Conservation (phyloP, 1,140 invertebrate species). For the Panonychus citri region DNA sequence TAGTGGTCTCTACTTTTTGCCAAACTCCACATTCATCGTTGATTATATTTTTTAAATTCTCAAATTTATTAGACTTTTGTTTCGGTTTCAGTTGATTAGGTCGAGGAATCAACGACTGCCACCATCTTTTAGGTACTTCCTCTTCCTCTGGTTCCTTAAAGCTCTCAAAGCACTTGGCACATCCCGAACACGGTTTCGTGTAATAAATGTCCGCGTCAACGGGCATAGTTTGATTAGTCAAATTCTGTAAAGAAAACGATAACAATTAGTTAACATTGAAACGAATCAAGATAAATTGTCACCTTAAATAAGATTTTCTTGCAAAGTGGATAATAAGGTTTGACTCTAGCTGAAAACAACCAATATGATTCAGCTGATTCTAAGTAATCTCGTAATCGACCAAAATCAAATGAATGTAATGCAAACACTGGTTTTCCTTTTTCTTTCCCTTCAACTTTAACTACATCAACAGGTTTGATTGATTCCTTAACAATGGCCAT, state of each 20-base stretch:
- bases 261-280: too few species aligned
- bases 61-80: background rate
- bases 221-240: background rate
- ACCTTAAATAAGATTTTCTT: background rate
- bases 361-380: background rate
- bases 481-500: slow-evolving; percentile 53
- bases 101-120: slow-evolving; percentile 7
- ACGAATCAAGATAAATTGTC: too few species aligned
- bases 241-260: too few species aligned
- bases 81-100: background rate
- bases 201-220: slow-evolving; percentile 40
- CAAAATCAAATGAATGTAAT: slow-evolving; percentile 49
- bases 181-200: slow-evolving; percentile 53
- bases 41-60: background rate
- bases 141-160: background rate
- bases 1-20: background rate
- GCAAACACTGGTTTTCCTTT: slow-evolving; percentile 49
- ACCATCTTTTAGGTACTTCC: slow-evolving; percentile 2
- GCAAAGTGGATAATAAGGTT: background rate
- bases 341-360: background rate
- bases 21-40: slow-evolving; percentile 9
- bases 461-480: slow-evolving; percentile 44
- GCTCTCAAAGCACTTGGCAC: slow-evolving; percentile 35
- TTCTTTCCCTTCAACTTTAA: slow-evolving; percentile 44
- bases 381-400: slow-evolving; percentile 19